These are phyloP conservation scores for Discoglossus pictus DNA, from an alignment of 2,797 vertebrate genomes.

Conservation along the genomic window DNA sequence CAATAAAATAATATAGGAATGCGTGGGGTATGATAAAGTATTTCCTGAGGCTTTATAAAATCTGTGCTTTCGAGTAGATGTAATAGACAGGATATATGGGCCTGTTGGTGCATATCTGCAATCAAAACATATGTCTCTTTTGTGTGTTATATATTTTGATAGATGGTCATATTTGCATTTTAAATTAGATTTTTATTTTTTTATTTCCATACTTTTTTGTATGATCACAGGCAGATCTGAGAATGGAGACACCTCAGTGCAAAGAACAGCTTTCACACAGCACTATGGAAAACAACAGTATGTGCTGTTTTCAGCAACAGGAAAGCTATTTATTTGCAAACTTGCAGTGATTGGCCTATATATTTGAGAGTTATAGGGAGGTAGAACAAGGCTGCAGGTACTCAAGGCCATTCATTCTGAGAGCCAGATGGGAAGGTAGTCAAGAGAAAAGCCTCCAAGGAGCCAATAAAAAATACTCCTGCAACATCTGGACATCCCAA, in stretches of 20 bases:
- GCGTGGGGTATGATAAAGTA: too few species aligned
- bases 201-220: too few species aligned
- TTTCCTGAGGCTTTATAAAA: too few species aligned
- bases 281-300: background rate
- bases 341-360: slow-evolving; percentile 27
- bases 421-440: slow-evolving; percentile 42
- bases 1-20: too few species aligned
- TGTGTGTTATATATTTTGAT: too few species aligned
- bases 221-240: too few species aligned
- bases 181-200: too few species aligned
- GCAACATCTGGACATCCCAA: slow-evolving; percentile 46
- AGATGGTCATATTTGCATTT: too few species aligned
- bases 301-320: background rate
- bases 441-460: slow-evolving; percentile 34
- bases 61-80: too few species aligned
- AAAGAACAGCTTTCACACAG: slow-evolving; percentile 13
- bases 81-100: too few species aligned
- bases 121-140: too few species aligned
- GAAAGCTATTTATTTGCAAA: slow-evolving; percentile 35
- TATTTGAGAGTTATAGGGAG: slow-evolving; percentile 37
- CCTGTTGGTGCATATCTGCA: too few species aligned
- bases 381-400: slow-evolving; percentile 8
- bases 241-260: background rate
- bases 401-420: slow-evolving; percentile 42
- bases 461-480: slow-evolving; percentile 37